These are phyloP conservation scores for Hyles lineata DNA, from an alignment of 2,888 invertebrate genomes.

Conservation along the genomic window DNA sequence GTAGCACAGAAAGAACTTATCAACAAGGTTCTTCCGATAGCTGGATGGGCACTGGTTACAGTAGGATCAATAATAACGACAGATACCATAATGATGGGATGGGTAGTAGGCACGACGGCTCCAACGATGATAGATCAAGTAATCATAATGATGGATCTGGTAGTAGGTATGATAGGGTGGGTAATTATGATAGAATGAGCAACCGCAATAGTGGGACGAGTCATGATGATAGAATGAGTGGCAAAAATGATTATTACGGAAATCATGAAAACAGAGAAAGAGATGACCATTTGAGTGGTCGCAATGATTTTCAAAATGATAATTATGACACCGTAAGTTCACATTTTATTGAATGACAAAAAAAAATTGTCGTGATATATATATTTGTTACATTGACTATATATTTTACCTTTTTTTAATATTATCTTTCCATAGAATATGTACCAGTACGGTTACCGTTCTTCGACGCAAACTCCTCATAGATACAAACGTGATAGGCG, in stretches of 20 bases:
- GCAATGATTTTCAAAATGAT: constrained; percentile 60
- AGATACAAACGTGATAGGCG: constrained; percentile 68
- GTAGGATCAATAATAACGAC: constrained; percentile 13
- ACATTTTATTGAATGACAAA: not conserved
- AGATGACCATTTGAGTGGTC: constrained; percentile 48
- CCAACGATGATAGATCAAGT: not conserved
- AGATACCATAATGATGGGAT: constrained; percentile 3
- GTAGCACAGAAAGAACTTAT: constrained; percentile 40
- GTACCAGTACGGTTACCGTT: constrained; percentile 53
- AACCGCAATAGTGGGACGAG: constrained; percentile 39
- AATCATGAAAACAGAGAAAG: constrained; percentile 44
- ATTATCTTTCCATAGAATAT: constrained; percentile 47
- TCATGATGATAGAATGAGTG: constrained; percentile 1
- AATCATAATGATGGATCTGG: constrained; percentile 3
- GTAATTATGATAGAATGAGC: constrained; percentile 12
- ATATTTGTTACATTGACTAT: too few species aligned
- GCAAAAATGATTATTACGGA: constrained; percentile 28
- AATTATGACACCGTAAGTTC: constrained; percentile 66
- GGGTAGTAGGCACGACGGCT: not conserved
- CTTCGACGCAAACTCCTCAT: constrained; percentile 54
- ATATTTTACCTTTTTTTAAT: too few species aligned
- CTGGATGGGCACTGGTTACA: constrained; percentile 31
- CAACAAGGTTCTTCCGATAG: constrained; percentile 35
- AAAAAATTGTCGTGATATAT: too few species aligned
- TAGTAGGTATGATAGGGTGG: not conserved